Evolutionary conservation across 2,888 invertebrate species (phyloP), one percentile per base, ranked within the genome.

Genomic region (Brenthis daphne): DNA sequence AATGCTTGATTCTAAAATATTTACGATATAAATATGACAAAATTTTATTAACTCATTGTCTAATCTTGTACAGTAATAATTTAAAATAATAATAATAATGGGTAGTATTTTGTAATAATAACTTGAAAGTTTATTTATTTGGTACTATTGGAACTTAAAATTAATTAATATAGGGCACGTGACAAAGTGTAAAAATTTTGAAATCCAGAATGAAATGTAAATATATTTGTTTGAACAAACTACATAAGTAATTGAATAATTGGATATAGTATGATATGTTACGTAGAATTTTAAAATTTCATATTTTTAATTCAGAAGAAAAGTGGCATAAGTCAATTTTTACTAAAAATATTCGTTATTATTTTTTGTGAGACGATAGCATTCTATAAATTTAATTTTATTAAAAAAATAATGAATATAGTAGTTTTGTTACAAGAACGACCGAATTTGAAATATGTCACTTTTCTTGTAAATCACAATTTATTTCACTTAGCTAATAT

Each of bases 191-290:
- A 57, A 55, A 57, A 69, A 67, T 53, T 43, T 43, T 16, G 37
- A 20, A 61, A 67, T 50, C 37, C 16, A 43, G 24, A 57, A 67
- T n/a, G 43, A 68, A 65, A 12, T 65, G 29, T 57, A 63, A 65
- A 64, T 56, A 54, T 20, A 48, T 58, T 16, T 65, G 51, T 68
- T 64, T 64, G 64, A 55, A 70, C 64, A 68, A 65, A 65, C 66
- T 66, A 65, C 58, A 66, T 47, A 65, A 55, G 64, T 37, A 60
- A 48, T 60, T 2, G n/a, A 60, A 57, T 65, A 68, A 58, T 56
- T 70, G 68, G 72, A 72, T 74, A 73, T 73, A 56, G 67, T 66
- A 14, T 73, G 73, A 73, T 73, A 74, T 74, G 72, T 74, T 51
- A 68, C 54, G 67, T 72, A 63, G 64, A 58, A 66, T 51, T 68